These are phyloP conservation scores for Nyctibius grandis DNA, from an alignment of 2,797 vertebrate genomes.

Conservation along the genomic window DNA sequence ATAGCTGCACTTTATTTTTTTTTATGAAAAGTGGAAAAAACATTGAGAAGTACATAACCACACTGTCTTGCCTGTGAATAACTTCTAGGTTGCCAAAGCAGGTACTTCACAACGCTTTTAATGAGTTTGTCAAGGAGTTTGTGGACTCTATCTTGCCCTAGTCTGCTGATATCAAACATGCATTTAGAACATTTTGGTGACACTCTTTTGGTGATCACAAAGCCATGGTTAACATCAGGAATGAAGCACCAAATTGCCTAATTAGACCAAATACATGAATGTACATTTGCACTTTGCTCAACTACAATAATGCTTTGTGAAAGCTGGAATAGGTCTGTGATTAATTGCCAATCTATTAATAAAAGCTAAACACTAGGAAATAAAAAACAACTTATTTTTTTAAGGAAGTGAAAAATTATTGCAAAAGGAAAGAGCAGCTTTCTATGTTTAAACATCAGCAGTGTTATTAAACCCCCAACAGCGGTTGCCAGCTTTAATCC, in stretches of 20 bases:
- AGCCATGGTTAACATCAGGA: not conserved
- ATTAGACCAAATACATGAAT: not conserved
- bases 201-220: not conserved
- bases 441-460: not conserved
- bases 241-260: not conserved
- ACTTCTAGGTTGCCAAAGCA: not conserved
- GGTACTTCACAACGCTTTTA: not conserved
- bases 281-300: not conserved
- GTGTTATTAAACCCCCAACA: not conserved
- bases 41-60: not conserved
- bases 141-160: not conserved
- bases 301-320: not conserved
- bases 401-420: not conserved
- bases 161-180: not conserved
- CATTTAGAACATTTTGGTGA: not conserved
- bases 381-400: not conserved
- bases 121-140: not conserved
- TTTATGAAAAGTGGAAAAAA: not conserved
- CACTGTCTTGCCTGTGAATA: not conserved
- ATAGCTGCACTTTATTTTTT: not conserved
- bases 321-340: not conserved
- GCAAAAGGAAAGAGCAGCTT: not conserved
- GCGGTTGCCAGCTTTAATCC: not conserved
- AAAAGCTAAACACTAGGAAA: not conserved
- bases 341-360: not conserved